These are phyloP conservation scores for Sebastes minor DNA, from an alignment of 2,797 vertebrate genomes.

Conservation along the genomic window DNA sequence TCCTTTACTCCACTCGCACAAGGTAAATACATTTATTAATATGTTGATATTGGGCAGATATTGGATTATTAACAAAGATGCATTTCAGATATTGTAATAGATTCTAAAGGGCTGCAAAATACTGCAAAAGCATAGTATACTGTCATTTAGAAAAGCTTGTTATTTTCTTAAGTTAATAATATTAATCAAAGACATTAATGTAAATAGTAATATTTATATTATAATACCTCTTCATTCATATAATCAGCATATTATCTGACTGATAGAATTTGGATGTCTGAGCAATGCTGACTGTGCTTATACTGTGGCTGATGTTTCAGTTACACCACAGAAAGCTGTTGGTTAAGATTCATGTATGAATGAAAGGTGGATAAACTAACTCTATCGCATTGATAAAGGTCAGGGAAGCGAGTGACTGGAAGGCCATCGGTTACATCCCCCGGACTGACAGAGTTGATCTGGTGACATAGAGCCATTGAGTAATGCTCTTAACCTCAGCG, in stretches of 20 bases:
- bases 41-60: neutral
- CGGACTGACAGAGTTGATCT: no score
- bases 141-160: neutral
- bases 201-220: neutral
- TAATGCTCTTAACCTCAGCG: neutral
- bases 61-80: neutral
- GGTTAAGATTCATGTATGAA: conserved; percentile 22
- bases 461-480: neutral
- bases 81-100: neutral
- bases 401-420: neutral
- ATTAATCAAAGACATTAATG: neutral
- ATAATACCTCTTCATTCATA: neutral
- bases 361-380: neutral
- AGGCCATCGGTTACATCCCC: no score
- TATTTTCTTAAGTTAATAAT: neutral
- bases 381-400: neutral
- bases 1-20: conserved; percentile 58
- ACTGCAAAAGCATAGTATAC: neutral
- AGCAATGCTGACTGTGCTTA: neutral
- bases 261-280: neutral
- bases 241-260: neutral
- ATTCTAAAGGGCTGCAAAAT: neutral
- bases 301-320: neutral
- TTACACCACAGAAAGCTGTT: neutral
- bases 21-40: conserved; percentile 68